Percentiles rank a stretch among this genome's conserved stretches.
Evolutionary conservation across 2,888 invertebrate species (phyloP).

Genomic region (Drosophila kokeensis): DNA sequence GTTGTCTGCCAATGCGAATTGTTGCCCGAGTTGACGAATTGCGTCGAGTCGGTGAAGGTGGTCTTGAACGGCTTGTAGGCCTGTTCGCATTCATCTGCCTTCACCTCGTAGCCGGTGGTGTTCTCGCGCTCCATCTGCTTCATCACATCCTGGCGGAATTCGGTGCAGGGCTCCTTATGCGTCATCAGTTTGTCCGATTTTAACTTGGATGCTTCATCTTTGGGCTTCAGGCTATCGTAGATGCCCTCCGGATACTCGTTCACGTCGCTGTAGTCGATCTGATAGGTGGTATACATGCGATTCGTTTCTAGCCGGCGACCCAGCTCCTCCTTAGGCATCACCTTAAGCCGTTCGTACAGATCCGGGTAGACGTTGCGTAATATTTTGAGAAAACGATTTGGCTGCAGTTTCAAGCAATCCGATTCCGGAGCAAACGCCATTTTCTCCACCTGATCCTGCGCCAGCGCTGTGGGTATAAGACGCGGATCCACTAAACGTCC

Average conservation of each 20-base stretch:
- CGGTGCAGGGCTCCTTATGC: conserved; percentile 71
- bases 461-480: conserved; percentile 75
- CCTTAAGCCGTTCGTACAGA: conserved; percentile 86
- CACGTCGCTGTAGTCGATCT: conserved; percentile 86
- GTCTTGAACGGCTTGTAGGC: conserved; percentile 80
- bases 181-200: conserved; percentile 63
- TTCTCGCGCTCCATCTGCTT: conserved; percentile 69
- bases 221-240: conserved; percentile 75
- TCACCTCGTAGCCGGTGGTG: conserved; percentile 35
- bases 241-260: conserved; percentile 83
- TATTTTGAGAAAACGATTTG: conserved; percentile 83
- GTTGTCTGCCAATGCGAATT: conserved; percentile 81
- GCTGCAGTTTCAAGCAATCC: conserved; percentile 79
- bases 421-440: conserved; percentile 65
- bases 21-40: conserved; percentile 73
- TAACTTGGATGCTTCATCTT: conserved; percentile 66
- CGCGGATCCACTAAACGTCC: conserved; percentile 81
- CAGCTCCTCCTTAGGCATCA: conserved; percentile 86
- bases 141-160: conserved; percentile 77
- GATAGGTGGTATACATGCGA: conserved; percentile 87
- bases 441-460: conserved; percentile 67
- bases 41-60: conserved; percentile 73
- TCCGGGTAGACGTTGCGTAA: conserved; percentile 86
- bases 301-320: conserved; percentile 86
- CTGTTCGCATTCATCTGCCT: conserved; percentile 69